These are phyloP conservation scores for Melolontha melolontha DNA, from an alignment of 2,888 invertebrate species.

Conservation along the genomic window DNA sequence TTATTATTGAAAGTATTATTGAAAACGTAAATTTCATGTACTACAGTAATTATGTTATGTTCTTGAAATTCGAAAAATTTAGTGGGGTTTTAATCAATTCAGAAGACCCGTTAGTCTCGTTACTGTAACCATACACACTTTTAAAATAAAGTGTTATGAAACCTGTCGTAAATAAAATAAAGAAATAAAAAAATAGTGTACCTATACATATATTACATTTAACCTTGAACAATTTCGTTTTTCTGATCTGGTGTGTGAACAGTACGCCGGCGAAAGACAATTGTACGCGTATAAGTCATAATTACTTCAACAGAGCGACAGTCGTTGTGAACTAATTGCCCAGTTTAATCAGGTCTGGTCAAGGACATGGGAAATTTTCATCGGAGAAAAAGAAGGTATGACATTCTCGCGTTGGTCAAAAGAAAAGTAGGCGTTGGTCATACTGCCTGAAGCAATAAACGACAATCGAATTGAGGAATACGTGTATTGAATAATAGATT, in stretches of 20 bases:
- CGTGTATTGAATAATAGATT: neutral
- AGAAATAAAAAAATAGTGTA: too few relatives aligned
- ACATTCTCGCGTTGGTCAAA: slow-evolving; percentile 1
- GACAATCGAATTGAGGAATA: neutral
- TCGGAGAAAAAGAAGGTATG: too few relatives aligned
- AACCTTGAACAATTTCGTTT: slow-evolving; percentile 15
- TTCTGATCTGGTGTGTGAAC: neutral
- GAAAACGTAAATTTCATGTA: too few relatives aligned
- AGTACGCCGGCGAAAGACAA: neutral
- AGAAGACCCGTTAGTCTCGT: too few relatives aligned
- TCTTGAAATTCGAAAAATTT: too few relatives aligned
- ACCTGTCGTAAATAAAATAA: neutral
- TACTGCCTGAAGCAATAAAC: too few relatives aligned
- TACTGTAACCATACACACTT: neutral
- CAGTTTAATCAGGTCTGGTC: slow-evolving; percentile 10
- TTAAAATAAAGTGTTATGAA: slow-evolving; percentile 1
- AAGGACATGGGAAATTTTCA: slow-evolving; percentile 9
- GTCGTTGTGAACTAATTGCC: neutral
- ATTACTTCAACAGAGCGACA: neutral
- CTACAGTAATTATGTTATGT: too few relatives aligned
- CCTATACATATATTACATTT: neutral
- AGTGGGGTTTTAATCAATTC: too few relatives aligned
- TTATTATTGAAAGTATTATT: too few relatives aligned
- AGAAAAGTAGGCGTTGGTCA: slow-evolving; percentile 19
- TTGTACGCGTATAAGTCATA: neutral